Conservation (phyloP, 2,113 vertebrate species). For the Corythaixoides concolor region DNA sequence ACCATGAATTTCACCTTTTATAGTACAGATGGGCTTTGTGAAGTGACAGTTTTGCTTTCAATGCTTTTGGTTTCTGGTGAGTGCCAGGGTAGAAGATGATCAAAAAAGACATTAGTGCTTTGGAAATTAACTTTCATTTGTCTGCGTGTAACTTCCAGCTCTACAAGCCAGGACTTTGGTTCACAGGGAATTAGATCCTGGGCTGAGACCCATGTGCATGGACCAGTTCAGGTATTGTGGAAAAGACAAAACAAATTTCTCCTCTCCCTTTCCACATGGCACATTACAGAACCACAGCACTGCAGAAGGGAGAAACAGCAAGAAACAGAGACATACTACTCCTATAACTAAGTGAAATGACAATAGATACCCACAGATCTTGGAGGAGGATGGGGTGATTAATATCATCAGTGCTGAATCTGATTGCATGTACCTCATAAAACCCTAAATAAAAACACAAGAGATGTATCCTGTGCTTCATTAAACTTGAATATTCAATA, state of each 20-base stretch:
- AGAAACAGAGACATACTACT: not conserved
- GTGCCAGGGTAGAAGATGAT: not conserved
- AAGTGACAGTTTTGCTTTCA: not conserved
- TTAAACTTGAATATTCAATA: not conserved
- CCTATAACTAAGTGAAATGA: not conserved
- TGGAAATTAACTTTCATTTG: not conserved
- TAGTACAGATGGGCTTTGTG: not conserved
- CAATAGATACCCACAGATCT: not conserved
- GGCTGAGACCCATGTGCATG: not conserved
- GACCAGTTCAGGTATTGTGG: not conserved
- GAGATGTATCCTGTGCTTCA: not conserved
- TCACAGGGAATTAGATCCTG: not conserved
- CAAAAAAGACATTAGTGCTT: not conserved
- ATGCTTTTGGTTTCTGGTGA: not conserved
- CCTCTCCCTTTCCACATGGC: not conserved
- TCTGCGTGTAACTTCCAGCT: not conserved
- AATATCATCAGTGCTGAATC: not conserved
- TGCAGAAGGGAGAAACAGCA: not conserved
- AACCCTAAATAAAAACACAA: not conserved
- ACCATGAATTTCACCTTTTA: not conserved
- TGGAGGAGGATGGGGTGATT: not conserved
- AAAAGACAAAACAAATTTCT: not conserved
- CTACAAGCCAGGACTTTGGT: fast-evolving
- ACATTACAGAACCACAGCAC: not conserved
- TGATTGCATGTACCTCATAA: not conserved